A percentile compares a stretch with the other conserved stretches of the same genome.
Evolutionary conservation across 2,797 vertebrate genomes (phyloP).

Genomic region (Cetoscarus ocellatus): DNA sequence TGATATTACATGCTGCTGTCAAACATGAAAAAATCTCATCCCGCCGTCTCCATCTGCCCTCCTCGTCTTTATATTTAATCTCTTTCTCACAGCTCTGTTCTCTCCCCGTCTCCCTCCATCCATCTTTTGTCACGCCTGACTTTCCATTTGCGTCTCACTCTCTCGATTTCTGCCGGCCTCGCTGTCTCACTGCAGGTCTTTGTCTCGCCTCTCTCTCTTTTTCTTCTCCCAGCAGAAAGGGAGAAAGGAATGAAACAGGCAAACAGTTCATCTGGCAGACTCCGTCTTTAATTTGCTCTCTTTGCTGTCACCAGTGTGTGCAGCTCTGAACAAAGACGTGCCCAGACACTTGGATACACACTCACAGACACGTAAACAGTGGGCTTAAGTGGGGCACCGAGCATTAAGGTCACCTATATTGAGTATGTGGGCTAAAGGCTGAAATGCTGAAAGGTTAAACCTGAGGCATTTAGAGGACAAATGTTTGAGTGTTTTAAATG

Average conservation of each 20-base stretch:
- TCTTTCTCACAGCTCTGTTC: conserved; percentile 23
- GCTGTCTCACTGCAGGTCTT: conserved; percentile 28
- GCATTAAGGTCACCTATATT: conserved; percentile 56
- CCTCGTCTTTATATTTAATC: conserved; percentile 33
- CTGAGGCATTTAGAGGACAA: conserved; percentile 11
- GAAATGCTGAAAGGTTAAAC: conserved; percentile 52
- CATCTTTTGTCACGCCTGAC: conserved; percentile 43
- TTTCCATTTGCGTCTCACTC: conserved; percentile 22
- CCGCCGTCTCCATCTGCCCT: conserved; percentile 22
- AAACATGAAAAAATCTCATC: conserved; percentile 2
- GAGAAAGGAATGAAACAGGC: conserved; percentile 20
- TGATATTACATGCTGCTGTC: conserved; percentile 10
- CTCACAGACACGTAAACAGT: conserved; percentile 21
- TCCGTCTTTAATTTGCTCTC: conserved; percentile 22
- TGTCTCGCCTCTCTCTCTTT: conserved; percentile 31
- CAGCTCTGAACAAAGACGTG: conserved; percentile 44
- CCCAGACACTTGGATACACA: conserved; percentile 14
- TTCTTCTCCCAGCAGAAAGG: conserved; percentile 4
- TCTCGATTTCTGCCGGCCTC: conserved; percentile 21
- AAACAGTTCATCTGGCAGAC: conserved; percentile 36
- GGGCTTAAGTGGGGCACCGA: conserved; percentile 45
- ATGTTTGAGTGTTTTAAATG: background rate
- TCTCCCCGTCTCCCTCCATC: conserved; percentile 20
- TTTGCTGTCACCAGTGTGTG: conserved; percentile 31
- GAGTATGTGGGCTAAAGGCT: conserved; percentile 46